phyloP scores from a whole-genome alignment of 2,888 invertebrate genomes.

The Drosophila rellima region DNA sequence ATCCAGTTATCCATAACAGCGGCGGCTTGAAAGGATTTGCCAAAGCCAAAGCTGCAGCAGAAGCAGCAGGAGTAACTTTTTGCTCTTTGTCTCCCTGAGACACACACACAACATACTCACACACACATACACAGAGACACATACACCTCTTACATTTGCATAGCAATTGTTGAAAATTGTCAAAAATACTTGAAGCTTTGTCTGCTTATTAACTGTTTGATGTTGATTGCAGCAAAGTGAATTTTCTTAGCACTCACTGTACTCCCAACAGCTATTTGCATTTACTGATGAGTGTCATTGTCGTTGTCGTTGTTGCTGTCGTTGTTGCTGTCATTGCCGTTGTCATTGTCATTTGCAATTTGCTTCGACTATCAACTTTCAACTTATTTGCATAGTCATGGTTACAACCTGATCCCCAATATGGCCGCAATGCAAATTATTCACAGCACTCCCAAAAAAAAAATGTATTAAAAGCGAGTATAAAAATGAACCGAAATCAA shows the following conservation, averaged over 20 bases:
- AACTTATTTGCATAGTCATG: slow-evolving; percentile 75
- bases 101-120: slow-evolving; percentile 34
- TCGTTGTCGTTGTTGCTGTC: slow-evolving; percentile 18
- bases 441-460: slow-evolving; percentile 21
- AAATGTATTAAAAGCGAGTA: slow-evolving; percentile 12
- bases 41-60: slow-evolving; percentile 7
- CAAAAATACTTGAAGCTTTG: slow-evolving; percentile 51
- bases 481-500: slow-evolving; percentile 61
- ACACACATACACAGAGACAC: neutral
- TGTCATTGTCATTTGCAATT: slow-evolving; percentile 55
- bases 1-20: slow-evolving; percentile 57
- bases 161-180: slow-evolving; percentile 51
- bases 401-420: slow-evolving; percentile 59
- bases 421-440: slow-evolving; percentile 62
- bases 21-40: slow-evolving; percentile 53
- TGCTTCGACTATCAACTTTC: slow-evolving; percentile 57
- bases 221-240: slow-evolving; percentile 46
- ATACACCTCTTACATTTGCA: slow-evolving; percentile 58
- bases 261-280: slow-evolving; percentile 62
- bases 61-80: slow-evolving; percentile 39
- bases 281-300: slow-evolving; percentile 57
- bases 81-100: slow-evolving; percentile 32
- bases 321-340: slow-evolving; percentile 2
- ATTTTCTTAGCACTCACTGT: slow-evolving; percentile 45
- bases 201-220: slow-evolving; percentile 68